Evolutionary conservation across 2,113 vertebrate genomes (phyloP), one percentile per base, ranked within the genome.

Genomic region (Phainopepla nitens): DNA sequence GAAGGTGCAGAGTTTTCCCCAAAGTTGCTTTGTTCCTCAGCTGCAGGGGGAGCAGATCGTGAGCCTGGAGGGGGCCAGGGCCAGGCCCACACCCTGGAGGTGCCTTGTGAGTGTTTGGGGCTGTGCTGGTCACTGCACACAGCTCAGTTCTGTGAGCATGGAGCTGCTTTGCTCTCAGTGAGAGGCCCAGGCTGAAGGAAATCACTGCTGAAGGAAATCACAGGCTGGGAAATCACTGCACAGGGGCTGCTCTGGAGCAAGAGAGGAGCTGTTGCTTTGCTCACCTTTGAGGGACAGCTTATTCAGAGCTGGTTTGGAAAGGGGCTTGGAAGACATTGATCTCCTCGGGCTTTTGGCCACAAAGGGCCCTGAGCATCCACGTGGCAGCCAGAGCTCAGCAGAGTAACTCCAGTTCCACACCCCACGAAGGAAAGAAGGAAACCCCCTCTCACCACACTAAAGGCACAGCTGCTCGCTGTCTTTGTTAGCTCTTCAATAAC

Each of bases 401-500:
- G 13, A 4, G 10, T 1, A 1, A 1, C 5, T 24, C 11, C 64
- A 36, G 15, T 36, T 35, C 7, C 4, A 2, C 0, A 0, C 24
- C 16, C 13, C 76, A 10, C 69, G 9, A 0, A 27, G 58, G 58
- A 62, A 64, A 25, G 9, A 0, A 27, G 58, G 58, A 62, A 64
- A 25, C 0, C 13, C 11, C 36, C 90, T 88, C 27, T 21, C 20
- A 24, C 20, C 58, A 7, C 29, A 12, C 41, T 1, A 10, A 49
- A 35, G 71, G 39, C 41, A 8, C 27, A 50, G 39, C 3, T 60
- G 44, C 14, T 75, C 6, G 7, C 92, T 95, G 4, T 33, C 64
- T 45, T 27, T 76, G 20, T 91, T 79, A 24, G 56, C 65, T 69
- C 92, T 96, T 83, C 94, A 98, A 97, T 89, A 97, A 97, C 96